Percentiles rank a stretch among this genome's conserved stretches.
phyloP scores from a whole-genome alignment of 2,797 vertebrate species.

The Spea hammondii region DNA sequence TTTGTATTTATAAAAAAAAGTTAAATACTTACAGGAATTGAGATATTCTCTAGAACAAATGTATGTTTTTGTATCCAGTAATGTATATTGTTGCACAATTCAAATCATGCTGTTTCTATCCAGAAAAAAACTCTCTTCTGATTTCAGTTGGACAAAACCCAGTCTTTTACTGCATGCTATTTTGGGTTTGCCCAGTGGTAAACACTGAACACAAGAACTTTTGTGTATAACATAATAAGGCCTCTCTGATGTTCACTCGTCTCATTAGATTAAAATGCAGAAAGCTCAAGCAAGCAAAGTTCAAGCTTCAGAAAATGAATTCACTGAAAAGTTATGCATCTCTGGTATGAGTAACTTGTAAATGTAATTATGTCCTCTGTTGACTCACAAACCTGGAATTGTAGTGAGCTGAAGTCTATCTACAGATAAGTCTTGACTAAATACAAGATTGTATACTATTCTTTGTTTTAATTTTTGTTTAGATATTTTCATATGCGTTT shows the following conservation, averaged over 20 bases:
- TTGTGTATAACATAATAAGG: conserved; percentile 81
- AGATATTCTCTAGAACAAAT: conserved; percentile 30
- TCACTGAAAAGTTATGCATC: conserved; percentile 63
- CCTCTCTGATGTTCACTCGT: conserved; percentile 71
- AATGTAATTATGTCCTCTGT: conserved; percentile 64
- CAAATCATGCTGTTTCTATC: conserved; percentile 44
- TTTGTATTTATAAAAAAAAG: neutral
- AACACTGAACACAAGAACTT: conserved; percentile 85
- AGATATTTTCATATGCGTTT: too few relatives aligned
- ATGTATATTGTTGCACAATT: conserved; percentile 12
- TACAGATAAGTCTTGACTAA: too few relatives aligned
- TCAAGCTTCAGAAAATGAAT: conserved; percentile 70
- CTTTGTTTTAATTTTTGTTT: too few relatives aligned
- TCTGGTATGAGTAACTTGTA: conserved; percentile 65
- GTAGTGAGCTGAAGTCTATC: too few relatives aligned
- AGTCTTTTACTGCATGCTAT: conserved; percentile 69
- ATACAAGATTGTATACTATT: too few relatives aligned
- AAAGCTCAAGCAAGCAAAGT: conserved; percentile 70
- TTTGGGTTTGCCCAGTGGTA: conserved; percentile 71
- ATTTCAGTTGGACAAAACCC: conserved; percentile 62
- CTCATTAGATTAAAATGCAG: conserved; percentile 81
- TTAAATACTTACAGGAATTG: conserved; percentile 61
- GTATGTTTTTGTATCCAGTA: conserved; percentile 8
- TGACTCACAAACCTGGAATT: conserved; percentile 22
- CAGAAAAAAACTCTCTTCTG: conserved; percentile 55